Evolutionary conservation across 2,113 vertebrate species (phyloP).

Genomic region (Takifugu flavidus): DNA sequence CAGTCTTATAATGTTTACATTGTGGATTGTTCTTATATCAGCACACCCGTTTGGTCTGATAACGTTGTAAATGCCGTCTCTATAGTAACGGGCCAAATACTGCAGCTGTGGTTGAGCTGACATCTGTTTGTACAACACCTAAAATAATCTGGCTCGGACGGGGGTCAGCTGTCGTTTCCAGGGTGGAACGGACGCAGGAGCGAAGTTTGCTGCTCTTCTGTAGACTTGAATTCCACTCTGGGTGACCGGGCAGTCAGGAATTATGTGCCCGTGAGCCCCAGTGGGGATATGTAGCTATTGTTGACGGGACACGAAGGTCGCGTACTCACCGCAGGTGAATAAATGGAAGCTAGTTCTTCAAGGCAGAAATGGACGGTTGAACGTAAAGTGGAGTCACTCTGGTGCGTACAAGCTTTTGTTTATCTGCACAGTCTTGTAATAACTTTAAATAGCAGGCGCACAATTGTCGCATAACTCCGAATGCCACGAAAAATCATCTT

Average conservation of each 20-base stretch:
- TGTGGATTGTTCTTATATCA: slow-evolving; percentile 66
- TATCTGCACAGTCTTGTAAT: slow-evolving; percentile 34
- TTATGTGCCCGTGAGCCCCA: slow-evolving; percentile 19
- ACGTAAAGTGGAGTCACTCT: slow-evolving; percentile 8
- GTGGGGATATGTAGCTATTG: slow-evolving; percentile 47
- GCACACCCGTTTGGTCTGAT: slow-evolving; percentile 62
- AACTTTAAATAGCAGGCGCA: slow-evolving; percentile 25
- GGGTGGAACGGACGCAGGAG: slow-evolving; percentile 40
- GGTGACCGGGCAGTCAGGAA: slow-evolving; percentile 13
- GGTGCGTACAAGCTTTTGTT: slow-evolving; percentile 30
- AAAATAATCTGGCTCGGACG: slow-evolving; percentile 3
- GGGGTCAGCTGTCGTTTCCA: background rate
- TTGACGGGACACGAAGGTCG: slow-evolving; percentile 19
- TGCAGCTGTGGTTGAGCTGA: slow-evolving; percentile 32
- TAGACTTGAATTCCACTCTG: slow-evolving; percentile 56
- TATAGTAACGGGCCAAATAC: slow-evolving; percentile 53
- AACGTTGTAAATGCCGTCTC: slow-evolving; percentile 51
- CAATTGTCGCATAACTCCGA: slow-evolving; percentile 33
- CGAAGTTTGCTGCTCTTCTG: slow-evolving; percentile 64
- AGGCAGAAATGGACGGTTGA: background rate
- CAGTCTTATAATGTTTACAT: slow-evolving; percentile 75
- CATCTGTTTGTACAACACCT: slow-evolving; percentile 29
- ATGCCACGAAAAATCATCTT: slow-evolving; percentile 46
- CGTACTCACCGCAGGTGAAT: slow-evolving; percentile 29
- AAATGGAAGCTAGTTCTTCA: slow-evolving; percentile 1